A percentile compares a stretch with the other conserved stretches of the same genome.
Conservation (phyloP, 2,888 invertebrate species). For the Cephonodes hylas region DNA sequence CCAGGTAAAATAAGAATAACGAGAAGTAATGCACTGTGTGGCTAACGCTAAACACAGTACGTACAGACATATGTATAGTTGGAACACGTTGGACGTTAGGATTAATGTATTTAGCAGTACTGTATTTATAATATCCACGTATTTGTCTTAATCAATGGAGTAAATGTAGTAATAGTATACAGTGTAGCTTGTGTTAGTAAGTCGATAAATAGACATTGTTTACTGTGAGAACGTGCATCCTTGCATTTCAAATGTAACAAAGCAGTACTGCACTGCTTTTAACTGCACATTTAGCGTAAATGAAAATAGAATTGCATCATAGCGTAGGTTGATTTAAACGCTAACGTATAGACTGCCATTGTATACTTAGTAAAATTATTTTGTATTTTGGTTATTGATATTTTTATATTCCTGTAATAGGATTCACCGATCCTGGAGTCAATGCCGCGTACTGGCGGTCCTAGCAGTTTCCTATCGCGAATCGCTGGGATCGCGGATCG, state of each 20-base stretch:
- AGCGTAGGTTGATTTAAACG: constrained; percentile 32
- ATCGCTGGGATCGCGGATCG: constrained; percentile 72
- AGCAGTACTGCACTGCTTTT: no score
- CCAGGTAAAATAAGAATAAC: constrained; percentile 68
- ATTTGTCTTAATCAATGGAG: background rate
- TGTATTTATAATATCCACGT: background rate
- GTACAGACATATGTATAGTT: no score
- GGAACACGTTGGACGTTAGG: constrained; percentile 21
- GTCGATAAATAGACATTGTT: background rate
- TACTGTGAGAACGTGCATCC: background rate
- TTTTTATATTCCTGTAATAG: constrained; percentile 35
- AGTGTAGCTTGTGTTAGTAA: background rate
- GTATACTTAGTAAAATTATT: background rate
- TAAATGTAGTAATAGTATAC: background rate
- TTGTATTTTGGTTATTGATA: background rate
- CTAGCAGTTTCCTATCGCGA: constrained; percentile 47
- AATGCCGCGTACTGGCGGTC: constrained; percentile 54
- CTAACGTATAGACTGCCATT: background rate
- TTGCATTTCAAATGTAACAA: background rate
- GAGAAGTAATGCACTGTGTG: constrained; percentile 65
- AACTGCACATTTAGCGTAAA: background rate
- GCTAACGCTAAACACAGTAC: constrained; percentile 52
- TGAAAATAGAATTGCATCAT: constrained; percentile 12
- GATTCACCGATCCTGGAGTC: constrained; percentile 74
- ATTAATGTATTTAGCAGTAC: constrained; percentile 26